These are phyloP conservation scores for Parnassius orleans DNA, from an alignment of 2,888 invertebrate species.

Conservation along the genomic window DNA sequence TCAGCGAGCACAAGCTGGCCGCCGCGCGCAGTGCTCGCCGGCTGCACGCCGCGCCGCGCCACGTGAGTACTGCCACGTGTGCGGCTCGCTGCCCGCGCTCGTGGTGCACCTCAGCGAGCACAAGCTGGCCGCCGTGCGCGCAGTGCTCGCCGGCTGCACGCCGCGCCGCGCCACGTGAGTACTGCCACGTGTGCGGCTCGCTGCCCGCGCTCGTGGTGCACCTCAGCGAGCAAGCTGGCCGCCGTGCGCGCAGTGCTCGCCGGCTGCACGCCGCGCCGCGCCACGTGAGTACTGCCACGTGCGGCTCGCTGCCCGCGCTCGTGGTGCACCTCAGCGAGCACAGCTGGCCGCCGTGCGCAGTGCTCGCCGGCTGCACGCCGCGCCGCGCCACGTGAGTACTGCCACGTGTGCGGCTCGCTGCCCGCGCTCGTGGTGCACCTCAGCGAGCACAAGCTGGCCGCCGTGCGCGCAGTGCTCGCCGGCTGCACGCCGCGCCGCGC, in stretches of 20 bases:
- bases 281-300: too few species aligned
- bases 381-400: slow-evolving; percentile 81
- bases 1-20: slow-evolving; percentile 93
- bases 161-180: not conserved
- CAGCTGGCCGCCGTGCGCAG: too few species aligned
- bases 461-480: slow-evolving; percentile 62
- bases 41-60: slow-evolving; percentile 18
- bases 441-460: slow-evolving; percentile 91
- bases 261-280: too few species aligned
- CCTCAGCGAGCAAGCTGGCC: too few species aligned
- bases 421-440: slow-evolving; percentile 94
- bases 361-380: too few species aligned
- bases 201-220: too few species aligned
- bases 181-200: not conserved
- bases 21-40: slow-evolving; percentile 62
- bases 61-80: not conserved
- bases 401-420: slow-evolving; percentile 91
- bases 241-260: too few species aligned
- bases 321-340: too few species aligned
- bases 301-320: too few species aligned
- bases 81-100: not conserved
- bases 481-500: slow-evolving; percentile 23
- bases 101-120: too few species aligned
- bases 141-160: too few species aligned
- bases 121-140: too few species aligned